These are phyloP conservation scores for Whitmania pigra DNA, from an alignment of 1,140 invertebrate species.

Conservation along the genomic window DNA sequence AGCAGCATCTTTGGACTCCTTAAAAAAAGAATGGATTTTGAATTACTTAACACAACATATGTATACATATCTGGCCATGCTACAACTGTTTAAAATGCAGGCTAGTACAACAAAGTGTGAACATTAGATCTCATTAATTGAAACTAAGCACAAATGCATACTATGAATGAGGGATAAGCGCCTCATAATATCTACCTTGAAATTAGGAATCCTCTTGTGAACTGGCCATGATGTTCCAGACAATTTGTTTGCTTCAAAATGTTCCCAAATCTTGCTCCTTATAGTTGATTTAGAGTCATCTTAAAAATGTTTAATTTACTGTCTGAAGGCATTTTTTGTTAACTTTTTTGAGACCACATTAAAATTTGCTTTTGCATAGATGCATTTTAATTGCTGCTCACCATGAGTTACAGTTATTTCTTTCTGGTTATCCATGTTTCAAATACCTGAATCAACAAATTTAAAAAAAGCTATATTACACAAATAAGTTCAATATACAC, in stretches of 20 bases:
- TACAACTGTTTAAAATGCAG: too few relatives aligned
- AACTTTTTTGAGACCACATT: too few relatives aligned
- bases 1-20: slow-evolving; percentile 5
- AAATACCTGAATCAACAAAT: slow-evolving; percentile 1
- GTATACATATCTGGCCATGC: too few relatives aligned
- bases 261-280: slow-evolving; percentile 10
- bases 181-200: not conserved
- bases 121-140: not conserved
- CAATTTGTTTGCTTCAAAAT: not conserved
- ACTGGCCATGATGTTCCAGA: not conserved
- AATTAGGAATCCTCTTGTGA: slow-evolving; percentile 15
- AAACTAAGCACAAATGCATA: too few relatives aligned
- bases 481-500: too few relatives aligned
- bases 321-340: too few relatives aligned
- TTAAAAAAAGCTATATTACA: not conserved
- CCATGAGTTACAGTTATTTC: too few relatives aligned
- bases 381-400: too few relatives aligned
- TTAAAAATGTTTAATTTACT: not conserved
- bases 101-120: not conserved
- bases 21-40: not conserved
- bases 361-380: too few relatives aligned
- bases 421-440: not conserved
- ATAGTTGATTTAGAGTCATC: slow-evolving; percentile 15
- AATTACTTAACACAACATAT: too few relatives aligned
- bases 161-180: not conserved